A percentile compares a stretch with the other conserved stretches of the same genome.
Evolutionary conservation across 2,888 invertebrate species (phyloP).

Genomic region (Protonemura montana): DNA sequence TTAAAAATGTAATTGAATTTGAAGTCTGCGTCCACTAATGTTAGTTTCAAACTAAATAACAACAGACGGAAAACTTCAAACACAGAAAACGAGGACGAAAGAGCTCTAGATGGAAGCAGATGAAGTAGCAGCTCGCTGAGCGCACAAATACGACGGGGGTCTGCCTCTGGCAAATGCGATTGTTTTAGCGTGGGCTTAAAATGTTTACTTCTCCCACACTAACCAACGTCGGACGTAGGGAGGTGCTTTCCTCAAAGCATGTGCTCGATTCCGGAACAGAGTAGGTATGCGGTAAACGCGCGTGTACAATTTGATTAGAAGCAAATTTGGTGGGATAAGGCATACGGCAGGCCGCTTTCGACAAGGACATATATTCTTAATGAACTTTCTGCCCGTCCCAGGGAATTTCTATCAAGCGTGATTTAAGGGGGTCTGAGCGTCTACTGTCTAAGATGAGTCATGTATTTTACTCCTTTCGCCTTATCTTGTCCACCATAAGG

Average conservation of each 20-base stretch:
- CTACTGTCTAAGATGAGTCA: constrained; percentile 12
- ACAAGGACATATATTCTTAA: background rate
- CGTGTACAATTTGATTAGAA: background rate
- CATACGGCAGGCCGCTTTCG: background rate
- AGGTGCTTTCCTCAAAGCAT: no score
- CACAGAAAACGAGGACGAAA: no score
- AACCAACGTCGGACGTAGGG: no score
- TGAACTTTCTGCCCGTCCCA: background rate
- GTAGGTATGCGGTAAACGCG: no score
- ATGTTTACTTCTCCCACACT: no score
- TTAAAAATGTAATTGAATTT: background rate
- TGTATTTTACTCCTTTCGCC: background rate
- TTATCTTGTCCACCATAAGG: background rate
- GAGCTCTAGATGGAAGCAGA: no score
- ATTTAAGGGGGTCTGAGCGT: background rate
- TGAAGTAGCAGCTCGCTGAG: no score
- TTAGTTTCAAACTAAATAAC: background rate
- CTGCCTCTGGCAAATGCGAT: no score
- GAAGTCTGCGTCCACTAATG: background rate
- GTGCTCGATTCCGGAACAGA: no score
- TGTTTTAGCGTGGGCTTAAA: no score
- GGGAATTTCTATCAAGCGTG: background rate
- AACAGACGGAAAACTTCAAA: background rate
- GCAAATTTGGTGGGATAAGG: background rate
- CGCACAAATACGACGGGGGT: no score